Evolutionary conservation across 2,797 vertebrate genomes (phyloP).

Genomic region (Sebastes nivosus): DNA sequence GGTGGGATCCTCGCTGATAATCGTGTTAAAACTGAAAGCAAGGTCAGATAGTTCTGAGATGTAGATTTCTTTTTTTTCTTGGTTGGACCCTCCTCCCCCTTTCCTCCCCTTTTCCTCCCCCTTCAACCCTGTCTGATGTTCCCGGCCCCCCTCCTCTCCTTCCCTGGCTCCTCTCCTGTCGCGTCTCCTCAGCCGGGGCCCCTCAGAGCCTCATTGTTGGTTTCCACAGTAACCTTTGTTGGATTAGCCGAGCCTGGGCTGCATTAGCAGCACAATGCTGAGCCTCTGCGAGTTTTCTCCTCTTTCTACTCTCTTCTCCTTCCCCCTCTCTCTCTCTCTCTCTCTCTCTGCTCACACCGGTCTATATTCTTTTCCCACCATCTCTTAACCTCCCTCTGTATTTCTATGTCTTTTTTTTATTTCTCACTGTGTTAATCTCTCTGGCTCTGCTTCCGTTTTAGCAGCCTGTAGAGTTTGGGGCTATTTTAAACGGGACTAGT

Average conservation of each 20-base stretch:
- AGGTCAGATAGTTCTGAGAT: conserved; percentile 44
- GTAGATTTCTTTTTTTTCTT: conserved; percentile 16
- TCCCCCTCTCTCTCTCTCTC: neutral
- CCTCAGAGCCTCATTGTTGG: conserved; percentile 78
- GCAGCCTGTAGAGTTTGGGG: neutral
- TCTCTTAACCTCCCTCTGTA: neutral
- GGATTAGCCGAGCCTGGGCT: conserved; percentile 66
- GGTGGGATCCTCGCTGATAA: neutral
- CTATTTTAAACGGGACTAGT: neutral
- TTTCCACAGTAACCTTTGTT: conserved; percentile 86
- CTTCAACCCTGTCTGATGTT: neutral
- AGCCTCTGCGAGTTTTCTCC: conserved; percentile 39
- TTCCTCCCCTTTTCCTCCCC: neutral
- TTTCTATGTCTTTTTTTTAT: neutral
- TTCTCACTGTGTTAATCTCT: neutral
- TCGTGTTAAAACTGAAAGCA: conserved; percentile 12
- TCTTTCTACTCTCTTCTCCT: neutral
- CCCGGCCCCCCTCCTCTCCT: neutral
- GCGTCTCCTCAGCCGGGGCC: conserved; percentile 62
- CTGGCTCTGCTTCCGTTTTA: neutral
- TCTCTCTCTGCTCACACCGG: neutral
- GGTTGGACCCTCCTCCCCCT: neutral
- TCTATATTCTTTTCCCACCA: neutral
- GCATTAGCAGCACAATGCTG: conserved; percentile 84
- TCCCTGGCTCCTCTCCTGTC: conserved; percentile 26